Evolutionary conservation across 2,888 invertebrate genomes (phyloP).

Genomic region (Molanna angustata): DNA sequence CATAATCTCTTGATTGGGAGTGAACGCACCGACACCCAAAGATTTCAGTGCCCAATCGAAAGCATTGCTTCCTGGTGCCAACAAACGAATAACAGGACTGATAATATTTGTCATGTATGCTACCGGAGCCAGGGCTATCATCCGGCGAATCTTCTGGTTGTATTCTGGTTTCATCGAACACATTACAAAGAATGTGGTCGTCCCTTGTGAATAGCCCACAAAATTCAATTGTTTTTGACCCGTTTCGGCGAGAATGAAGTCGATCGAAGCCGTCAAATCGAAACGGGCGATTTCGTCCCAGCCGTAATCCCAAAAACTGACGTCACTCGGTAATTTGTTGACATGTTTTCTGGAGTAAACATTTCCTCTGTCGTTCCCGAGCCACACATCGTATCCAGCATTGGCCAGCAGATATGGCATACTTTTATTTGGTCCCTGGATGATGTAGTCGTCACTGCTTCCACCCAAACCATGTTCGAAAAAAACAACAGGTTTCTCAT

Average conservation of each 20-base stretch:
- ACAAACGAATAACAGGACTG: constrained; percentile 41
- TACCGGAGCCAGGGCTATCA: constrained; percentile 65
- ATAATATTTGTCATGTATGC: constrained; percentile 55
- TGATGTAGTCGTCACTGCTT: constrained; percentile 66
- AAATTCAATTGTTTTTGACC: constrained; percentile 58
- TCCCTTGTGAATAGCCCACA: constrained; percentile 76
- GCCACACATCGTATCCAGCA: no score
- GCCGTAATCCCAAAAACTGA: constrained; percentile 66
- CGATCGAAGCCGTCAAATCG: constrained; percentile 79
- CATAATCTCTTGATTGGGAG: constrained; percentile 57
- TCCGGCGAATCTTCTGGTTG: constrained; percentile 59
- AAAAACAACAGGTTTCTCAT: constrained; percentile 48
- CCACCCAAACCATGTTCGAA: constrained; percentile 65
- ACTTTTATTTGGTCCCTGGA: constrained; percentile 60
- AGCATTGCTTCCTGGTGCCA: constrained; percentile 39
- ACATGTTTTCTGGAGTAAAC: constrained; percentile 56
- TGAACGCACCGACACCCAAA: constrained; percentile 61
- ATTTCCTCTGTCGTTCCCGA: no score
- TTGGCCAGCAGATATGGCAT: no score
- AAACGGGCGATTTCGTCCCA: constrained; percentile 77
- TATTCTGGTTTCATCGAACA: constrained; percentile 61
- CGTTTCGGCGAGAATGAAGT: constrained; percentile 60
- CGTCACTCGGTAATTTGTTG: constrained; percentile 41
- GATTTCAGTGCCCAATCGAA: constrained; percentile 38
- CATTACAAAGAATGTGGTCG: constrained; percentile 64